A percentile compares a stretch with the other conserved stretches of the same genome.
These are phyloP conservation scores for Cephus pulcher DNA, from an alignment of 2,888 invertebrate genomes.

Conservation along the genomic window DNA sequence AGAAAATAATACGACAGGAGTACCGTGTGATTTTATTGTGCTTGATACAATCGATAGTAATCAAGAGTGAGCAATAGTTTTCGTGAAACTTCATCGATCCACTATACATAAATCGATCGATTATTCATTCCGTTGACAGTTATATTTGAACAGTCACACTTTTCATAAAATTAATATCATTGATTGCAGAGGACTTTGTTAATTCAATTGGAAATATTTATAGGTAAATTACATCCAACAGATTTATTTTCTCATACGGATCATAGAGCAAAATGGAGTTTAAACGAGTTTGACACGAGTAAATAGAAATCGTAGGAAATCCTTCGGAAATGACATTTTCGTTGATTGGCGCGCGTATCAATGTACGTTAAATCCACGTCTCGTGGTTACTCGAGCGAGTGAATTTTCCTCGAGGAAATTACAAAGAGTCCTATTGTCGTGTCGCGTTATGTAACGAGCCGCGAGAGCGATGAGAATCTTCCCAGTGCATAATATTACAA, in stretches of 20 bases:
- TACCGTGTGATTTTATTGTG: background rate
- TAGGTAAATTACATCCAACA: background rate
- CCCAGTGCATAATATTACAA: slow-evolving; percentile 28
- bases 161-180: background rate
- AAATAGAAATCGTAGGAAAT: background rate
- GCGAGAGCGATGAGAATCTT: slow-evolving; percentile 50
- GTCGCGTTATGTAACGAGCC: slow-evolving; percentile 40
- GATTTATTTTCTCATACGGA: background rate
- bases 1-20: background rate
- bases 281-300: background rate
- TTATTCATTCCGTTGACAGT: background rate
- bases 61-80: background rate
- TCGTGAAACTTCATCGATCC: background rate
- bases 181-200: background rate
- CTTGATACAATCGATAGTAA: background rate
- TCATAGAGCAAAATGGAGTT: background rate
- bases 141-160: background rate
- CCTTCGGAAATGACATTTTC: background rate
- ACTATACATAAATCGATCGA: background rate
- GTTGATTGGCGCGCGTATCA: background rate
- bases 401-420: slow-evolving; percentile 47
- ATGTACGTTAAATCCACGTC: background rate
- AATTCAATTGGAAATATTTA: background rate
- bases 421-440: slow-evolving; percentile 43
- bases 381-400: slow-evolving; percentile 12